These are phyloP conservation scores for Tiaroga cobitis DNA, from an alignment of 2,797 vertebrate genomes.

Conservation along the genomic window DNA sequence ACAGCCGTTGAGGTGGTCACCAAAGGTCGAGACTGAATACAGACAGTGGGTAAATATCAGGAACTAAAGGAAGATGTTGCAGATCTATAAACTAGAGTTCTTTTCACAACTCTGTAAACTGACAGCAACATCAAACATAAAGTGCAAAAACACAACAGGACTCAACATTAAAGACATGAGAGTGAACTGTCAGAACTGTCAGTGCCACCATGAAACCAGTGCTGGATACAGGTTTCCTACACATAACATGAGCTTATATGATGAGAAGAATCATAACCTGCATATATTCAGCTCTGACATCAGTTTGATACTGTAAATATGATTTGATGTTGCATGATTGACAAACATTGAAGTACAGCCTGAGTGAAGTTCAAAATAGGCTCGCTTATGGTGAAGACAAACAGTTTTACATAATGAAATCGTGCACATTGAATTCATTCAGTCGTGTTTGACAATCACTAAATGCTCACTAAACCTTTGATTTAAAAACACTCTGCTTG, in stretches of 20 bases:
- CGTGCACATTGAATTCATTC: not conserved
- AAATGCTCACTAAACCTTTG: too few species aligned
- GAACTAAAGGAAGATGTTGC: not conserved
- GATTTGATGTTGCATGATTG: not conserved
- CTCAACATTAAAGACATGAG: not conserved
- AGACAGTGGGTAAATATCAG: conserved; percentile 15
- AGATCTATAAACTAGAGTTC: conserved; percentile 1
- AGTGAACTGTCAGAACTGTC: not conserved
- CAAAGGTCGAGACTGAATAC: conserved; percentile 87
- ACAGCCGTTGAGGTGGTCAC: conserved; percentile 93
- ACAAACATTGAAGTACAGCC: not conserved
- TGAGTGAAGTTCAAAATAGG: not conserved
- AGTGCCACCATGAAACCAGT: not conserved
- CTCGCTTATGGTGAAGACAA: not conserved
- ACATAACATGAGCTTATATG: not conserved
- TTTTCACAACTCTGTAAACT: not conserved
- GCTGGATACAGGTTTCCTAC: not conserved
- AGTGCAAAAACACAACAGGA: not conserved
- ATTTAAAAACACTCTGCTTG: too few species aligned
- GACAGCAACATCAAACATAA: not conserved
- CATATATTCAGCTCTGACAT: not conserved
- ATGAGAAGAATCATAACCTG: not conserved
- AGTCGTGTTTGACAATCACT: too few species aligned
- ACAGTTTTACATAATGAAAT: not conserved
- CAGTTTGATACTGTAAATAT: not conserved